phyloP scores from a whole-genome alignment of 2,888 invertebrate species.

The Augiades crinisus region DNA sequence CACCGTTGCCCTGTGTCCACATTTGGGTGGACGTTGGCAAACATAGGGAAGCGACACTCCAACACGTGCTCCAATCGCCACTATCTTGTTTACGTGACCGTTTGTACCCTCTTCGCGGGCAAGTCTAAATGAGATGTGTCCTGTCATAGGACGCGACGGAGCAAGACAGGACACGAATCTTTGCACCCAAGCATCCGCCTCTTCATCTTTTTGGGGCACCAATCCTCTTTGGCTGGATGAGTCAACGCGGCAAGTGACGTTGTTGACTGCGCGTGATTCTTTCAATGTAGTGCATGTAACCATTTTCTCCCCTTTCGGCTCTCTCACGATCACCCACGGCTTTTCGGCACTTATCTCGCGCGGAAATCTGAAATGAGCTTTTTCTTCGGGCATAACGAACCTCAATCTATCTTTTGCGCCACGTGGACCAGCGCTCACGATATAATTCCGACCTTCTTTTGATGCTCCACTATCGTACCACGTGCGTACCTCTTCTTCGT shows the following conservation, averaged over 20 bases:
- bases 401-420: constrained; percentile 88
- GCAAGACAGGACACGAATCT: constrained; percentile 85
- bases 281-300: constrained; percentile 92
- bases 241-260: constrained; percentile 89
- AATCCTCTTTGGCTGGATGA: constrained; percentile 84
- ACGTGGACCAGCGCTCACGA: constrained; percentile 88
- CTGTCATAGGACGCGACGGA: constrained; percentile 85
- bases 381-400: constrained; percentile 84
- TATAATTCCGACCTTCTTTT: constrained; percentile 83
- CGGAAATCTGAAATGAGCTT: constrained; percentile 83
- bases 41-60: constrained; percentile 91
- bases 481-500: constrained; percentile 84
- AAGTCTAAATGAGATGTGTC: constrained; percentile 90
- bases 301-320: constrained; percentile 88
- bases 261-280: constrained; percentile 89
- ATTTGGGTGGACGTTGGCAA: constrained; percentile 85
- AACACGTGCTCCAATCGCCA: constrained; percentile 84
- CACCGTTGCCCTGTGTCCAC: constrained; percentile 83
- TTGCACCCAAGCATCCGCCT: constrained; percentile 87
- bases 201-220: constrained; percentile 84
- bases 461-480: constrained; percentile 86
- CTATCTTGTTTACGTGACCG: constrained; percentile 60
- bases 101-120: constrained; percentile 82
- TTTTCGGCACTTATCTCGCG: constrained; percentile 87
- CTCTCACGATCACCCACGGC: constrained; percentile 90